Percentiles rank a stretch among this genome's conserved stretches.
These are phyloP conservation scores for Cistogaster globosa DNA, from an alignment of 2,888 invertebrate species.

Conservation along the genomic window DNA sequence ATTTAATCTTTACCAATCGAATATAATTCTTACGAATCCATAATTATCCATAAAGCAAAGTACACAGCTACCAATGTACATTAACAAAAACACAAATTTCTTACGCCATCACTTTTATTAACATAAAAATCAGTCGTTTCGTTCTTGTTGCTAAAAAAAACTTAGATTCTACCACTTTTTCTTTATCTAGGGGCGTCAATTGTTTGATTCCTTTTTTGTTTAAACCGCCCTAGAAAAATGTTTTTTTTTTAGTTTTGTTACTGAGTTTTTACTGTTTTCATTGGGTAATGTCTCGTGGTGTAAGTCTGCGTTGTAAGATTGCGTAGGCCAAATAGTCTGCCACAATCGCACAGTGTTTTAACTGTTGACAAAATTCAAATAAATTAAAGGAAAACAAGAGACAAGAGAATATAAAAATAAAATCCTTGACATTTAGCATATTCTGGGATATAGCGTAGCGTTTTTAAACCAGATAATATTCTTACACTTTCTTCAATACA, in stretches of 20 bases:
- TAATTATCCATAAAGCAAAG: slow-evolving; percentile 9
- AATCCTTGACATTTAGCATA: not conserved
- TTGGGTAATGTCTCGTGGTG: slow-evolving; percentile 73
- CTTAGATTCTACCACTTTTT: slow-evolving; percentile 70
- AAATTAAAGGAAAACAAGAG: not conserved
- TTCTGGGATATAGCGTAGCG: too few species aligned
- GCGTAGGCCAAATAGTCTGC: slow-evolving; percentile 68
- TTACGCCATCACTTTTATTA: slow-evolving; percentile 44
- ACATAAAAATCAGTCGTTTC: not conserved
- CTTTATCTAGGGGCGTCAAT: slow-evolving; percentile 59
- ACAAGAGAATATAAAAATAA: not conserved
- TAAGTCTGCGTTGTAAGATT: slow-evolving; percentile 57
- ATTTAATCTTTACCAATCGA: slow-evolving; percentile 54
- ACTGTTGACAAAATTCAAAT: not conserved
- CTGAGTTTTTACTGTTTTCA: slow-evolving; percentile 65
- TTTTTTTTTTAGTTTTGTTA: slow-evolving; percentile 24
- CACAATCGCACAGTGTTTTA: slow-evolving; percentile 51
- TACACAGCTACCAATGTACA: slow-evolving; percentile 5
- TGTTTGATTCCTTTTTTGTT: slow-evolving; percentile 41
- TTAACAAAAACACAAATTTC: not conserved
- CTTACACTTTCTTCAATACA: not conserved
- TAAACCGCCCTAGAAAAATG: slow-evolving; percentile 71
- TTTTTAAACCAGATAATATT: too few species aligned
- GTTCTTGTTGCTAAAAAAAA: slow-evolving; percentile 19
- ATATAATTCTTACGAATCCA: slow-evolving; percentile 40